phyloP scores from a whole-genome alignment of 2,113 vertebrate genomes.

The Lepisosteus oculatus region DNA sequence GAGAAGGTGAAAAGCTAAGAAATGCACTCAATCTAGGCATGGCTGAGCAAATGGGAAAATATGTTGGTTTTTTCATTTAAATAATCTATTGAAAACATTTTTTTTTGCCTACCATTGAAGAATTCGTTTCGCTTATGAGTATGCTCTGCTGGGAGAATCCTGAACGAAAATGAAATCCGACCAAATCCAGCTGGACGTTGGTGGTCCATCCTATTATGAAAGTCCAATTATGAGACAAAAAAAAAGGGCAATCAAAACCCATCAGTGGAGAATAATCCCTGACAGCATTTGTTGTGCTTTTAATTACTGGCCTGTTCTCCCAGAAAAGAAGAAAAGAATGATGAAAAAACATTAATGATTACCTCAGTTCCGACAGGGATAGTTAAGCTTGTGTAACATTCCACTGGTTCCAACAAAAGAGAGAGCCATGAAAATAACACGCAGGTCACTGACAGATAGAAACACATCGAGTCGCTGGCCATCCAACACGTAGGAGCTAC shows the following conservation, averaged over 20 bases:
- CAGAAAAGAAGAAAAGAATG: conserved; percentile 50
- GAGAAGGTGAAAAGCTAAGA: no score
- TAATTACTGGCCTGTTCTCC: conserved; percentile 58
- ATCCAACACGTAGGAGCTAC: conserved; percentile 57
- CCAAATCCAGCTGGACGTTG: conserved; percentile 14
- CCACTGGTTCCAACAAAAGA: conserved; percentile 45
- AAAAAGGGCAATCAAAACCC: conserved; percentile 47
- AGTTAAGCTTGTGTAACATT: conserved; percentile 47
- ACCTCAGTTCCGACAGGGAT: conserved; percentile 58
- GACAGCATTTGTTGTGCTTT: conserved; percentile 61
- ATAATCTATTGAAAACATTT: conserved; percentile 41
- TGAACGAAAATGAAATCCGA: not conserved
- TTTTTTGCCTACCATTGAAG: conserved; percentile 45
- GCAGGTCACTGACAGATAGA: conserved; percentile 62
- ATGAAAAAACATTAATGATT: conserved; percentile 55
- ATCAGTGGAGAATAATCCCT: conserved; percentile 43
- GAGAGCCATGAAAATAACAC: conserved; percentile 37
- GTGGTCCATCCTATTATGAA: conserved; percentile 40
- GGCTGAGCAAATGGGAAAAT: not conserved
- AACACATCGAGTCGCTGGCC: conserved; percentile 51
- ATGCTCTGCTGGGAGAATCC: conserved; percentile 15
- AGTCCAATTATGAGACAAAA: conserved; percentile 18
- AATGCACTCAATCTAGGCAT: not conserved
- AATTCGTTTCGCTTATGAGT: conserved; percentile 1
- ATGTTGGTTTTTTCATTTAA: not conserved